These are phyloP conservation scores for Sphaerophoria taeniata DNA, from an alignment of 2,888 invertebrate species.

Conservation along the genomic window DNA sequence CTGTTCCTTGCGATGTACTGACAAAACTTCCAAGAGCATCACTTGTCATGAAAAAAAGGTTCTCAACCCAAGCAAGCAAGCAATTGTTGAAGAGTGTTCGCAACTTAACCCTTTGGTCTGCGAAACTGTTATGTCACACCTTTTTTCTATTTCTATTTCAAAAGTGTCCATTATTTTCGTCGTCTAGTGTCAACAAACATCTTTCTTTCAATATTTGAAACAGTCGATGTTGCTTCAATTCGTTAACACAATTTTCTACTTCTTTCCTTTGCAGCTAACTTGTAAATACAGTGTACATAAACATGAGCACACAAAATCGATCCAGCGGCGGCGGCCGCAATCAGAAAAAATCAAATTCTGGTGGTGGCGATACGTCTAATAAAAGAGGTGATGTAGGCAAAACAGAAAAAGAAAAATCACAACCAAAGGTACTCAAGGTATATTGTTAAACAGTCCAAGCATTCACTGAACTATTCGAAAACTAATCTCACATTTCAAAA, in stretches of 20 bases:
- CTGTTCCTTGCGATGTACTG: too few relatives aligned
- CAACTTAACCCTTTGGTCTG: too few relatives aligned
- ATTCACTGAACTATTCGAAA: neutral
- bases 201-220: too few relatives aligned
- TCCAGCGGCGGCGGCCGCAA: conserved; percentile 82
- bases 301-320: conserved; percentile 83
- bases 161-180: too few relatives aligned
- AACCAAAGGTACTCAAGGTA: conserved; percentile 82
- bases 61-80: too few relatives aligned
- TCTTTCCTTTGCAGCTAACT: conserved; percentile 79
- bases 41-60: too few relatives aligned
- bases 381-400: conserved; percentile 85
- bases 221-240: too few relatives aligned
- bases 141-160: too few relatives aligned
- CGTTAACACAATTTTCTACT: neutral
- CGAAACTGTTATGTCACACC: too few relatives aligned
- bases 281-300: conserved; percentile 83
- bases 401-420: conserved; percentile 85
- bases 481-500: neutral
- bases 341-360: conserved; percentile 82
- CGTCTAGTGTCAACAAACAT: too few relatives aligned
- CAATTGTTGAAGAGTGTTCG: too few relatives aligned
- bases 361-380: conserved; percentile 81
- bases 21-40: too few relatives aligned
- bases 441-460: conserved; percentile 18